Base-by-base conservation (phyloP, 2,113 vertebrate species). In the Zootoca vivipara region DNA sequence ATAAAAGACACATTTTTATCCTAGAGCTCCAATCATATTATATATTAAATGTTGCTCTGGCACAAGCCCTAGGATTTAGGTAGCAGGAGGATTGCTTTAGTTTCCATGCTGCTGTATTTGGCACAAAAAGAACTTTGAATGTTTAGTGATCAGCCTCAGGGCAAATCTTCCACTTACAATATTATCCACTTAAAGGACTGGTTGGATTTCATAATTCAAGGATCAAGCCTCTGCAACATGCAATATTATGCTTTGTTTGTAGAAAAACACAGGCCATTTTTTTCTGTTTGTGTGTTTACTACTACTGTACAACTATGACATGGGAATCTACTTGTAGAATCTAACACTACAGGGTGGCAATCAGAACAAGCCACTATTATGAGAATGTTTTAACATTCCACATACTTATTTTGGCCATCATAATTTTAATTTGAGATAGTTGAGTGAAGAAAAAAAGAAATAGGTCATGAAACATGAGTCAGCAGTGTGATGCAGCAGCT, bases 91-190 rank as follows among this genome's bases (percentile, higher is more conserved):
- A 40, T n/a, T 82, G 52, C 78, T 82, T 87, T 87, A 64, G 38
- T n/a, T 70, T 74, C 82, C 42, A 16, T 20, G 22, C 26, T 85
- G 12, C 40, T 83, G 38, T 35, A 40, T 74, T 72, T 5, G 9
- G 64, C 56, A 40, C 40, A 26, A 24, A n/a, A 69, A 78, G 16
- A 83, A 78, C n/a, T 70, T 52, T 33, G 5, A 78, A 70, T 70
- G 64, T 72, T 62, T 89, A 84, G 77, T 5, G 20, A 89, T 58
- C 35, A 58, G 33, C 87, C 75, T 86, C 62, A 65, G 86, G 86
- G n/a, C 38, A 75, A 82, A 82, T 75, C 24, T 12, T 58, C 38
- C 72, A 28, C 67, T 87, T 82, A 88, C 18, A 87, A 70, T 42
- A 38, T 70, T 81, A 87, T 87, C 78, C 16, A 70, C 40, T 82